Base-by-base conservation (phyloP, 1,140 invertebrate genomes). In the Halyomorpha halys region DNA sequence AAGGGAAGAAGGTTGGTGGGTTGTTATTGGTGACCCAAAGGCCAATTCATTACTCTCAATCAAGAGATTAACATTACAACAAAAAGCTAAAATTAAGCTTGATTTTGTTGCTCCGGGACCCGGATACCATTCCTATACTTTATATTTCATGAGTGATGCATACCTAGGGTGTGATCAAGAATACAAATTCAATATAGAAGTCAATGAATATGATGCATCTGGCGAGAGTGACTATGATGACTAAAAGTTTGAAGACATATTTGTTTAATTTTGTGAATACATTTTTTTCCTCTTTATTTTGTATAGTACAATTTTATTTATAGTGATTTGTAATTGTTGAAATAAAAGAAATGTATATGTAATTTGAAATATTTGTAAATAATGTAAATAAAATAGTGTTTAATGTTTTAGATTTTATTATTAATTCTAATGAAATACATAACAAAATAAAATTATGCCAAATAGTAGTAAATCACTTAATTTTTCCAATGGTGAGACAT, bases 1-100 rank as follows among this genome's bases (percentile, higher is more conserved):
- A 85, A 86, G 95, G 56, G 97, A 99, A 76, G 97, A 99, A 79
- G 94, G 95, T 45, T 99, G 97, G 97, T 99, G 97, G 96, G 90
- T 99, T 6, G 95, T 99, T 18, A 94, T 99, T 72, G 96, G 97
- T 1, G 96, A 98, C 76, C 90, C 93, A 0, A 93, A 91, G 72
- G 83, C 82, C 2, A 99, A 99, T 77, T 93, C 92, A 0, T 76
- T 99, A 16, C 80, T 98, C 0, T 97, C 94, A 3, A 99, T 99
- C 72, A 99, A 99, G 74, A 82, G 97, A 19, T 77, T 97, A 18
- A 95, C 91, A 0, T 78, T 98, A 0, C 94, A 95, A 69, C 89
- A 96, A 71, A 94, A 91, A 70, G 93, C 94, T 0, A 92, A 91
- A 73, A 87, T 98, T 0, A 94, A 94, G 67, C 77, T 99, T 45